Percentiles rank a stretch among this genome's conserved stretches.
phyloP scores from a whole-genome alignment of 2,888 invertebrate genomes.

The Drosophila paranaensis region DNA sequence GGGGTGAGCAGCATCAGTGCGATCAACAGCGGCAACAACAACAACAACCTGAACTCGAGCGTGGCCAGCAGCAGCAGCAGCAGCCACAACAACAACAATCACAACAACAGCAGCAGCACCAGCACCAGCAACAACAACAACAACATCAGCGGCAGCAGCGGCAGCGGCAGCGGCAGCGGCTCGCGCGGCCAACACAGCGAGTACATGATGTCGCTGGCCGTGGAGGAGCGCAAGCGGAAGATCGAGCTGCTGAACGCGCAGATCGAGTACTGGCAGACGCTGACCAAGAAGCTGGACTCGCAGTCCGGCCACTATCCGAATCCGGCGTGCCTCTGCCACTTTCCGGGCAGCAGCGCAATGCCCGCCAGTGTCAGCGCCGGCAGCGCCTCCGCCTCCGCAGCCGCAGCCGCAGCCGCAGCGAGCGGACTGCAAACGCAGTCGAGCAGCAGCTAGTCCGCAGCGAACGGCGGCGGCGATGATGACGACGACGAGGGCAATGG shows the following conservation, averaged over 20 bases:
- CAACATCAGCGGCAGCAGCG: slow-evolving; percentile 9
- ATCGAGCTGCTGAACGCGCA: slow-evolving; percentile 84
- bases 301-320: slow-evolving; percentile 77
- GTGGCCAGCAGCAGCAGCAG: neutral
- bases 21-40: slow-evolving; percentile 12
- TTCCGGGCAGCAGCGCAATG: slow-evolving; percentile 65
- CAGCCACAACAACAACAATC: neutral
- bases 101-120: slow-evolving; percentile 10
- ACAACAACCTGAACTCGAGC: neutral
- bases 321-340: slow-evolving; percentile 81
- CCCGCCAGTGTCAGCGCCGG: slow-evolving; percentile 7
- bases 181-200: slow-evolving; percentile 73
- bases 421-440: slow-evolving; percentile 80
- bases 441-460: slow-evolving; percentile 82
- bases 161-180: slow-evolving; percentile 28
- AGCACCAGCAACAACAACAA: slow-evolving; percentile 2
- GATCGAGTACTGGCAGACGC: slow-evolving; percentile 84
- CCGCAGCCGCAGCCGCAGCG: slow-evolving; percentile 46
- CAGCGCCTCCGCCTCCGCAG: slow-evolving; percentile 5
- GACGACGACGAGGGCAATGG: slow-evolving; percentile 13
- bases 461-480: slow-evolving; percentile 38
- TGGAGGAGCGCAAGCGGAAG: slow-evolving; percentile 83
- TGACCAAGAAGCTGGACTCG: slow-evolving; percentile 83
- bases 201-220: slow-evolving; percentile 80
- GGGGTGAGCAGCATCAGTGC: slow-evolving; percentile 30